Base-by-base conservation (phyloP, 2,113 vertebrate species). In the Oncorhynchus masou region DNA sequence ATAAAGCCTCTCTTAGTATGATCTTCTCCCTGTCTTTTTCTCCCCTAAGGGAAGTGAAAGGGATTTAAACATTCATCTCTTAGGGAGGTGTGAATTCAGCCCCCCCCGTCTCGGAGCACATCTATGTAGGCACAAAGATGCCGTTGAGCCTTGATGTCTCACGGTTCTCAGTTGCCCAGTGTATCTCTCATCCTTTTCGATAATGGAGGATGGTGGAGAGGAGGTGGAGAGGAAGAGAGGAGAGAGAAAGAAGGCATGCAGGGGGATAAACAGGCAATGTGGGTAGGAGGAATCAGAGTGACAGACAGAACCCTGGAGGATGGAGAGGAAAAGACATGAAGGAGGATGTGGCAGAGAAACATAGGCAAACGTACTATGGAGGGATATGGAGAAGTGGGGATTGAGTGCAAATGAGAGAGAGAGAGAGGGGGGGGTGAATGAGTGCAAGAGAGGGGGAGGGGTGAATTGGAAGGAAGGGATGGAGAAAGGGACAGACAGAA, bases 31-130 rank as follows among this genome's bases (percentile, higher is more conserved):
- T 51, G 77, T 86, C 81, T 81, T 76, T 60, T 77, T 83, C 64
- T 70, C 25, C 85, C 79, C 80, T 45, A 24, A 71, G 62, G 49
- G 51, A 82, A 75, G 73, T 75, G 68, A 65, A 45, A 68, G 71
- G 74, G 82, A 79, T 88, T 85, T 76, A 78, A 87, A 79, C 82
- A 76, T 82, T 75, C 22, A n/a, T 79, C 73, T 78, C 76, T 77
- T 25, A 39, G 45, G 29, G 54, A 83, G 76, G 74, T 64, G 65
- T 19, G 51, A 54, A 54, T 54, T 19, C 16, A 12, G 1, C 34
- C 15, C 13, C 49, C 49, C 49, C 49, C 49, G 49, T 54, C 49
- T 54, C 16, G 1, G 49, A 54, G 49, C 49, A 16, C 49, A 15
- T 15, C 12, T 16, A 54, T 15, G 49, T 15, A 59, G 77, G 70